Base-by-base conservation (phyloP, 2,888 invertebrate species). In the Lasius fuliginosus region DNA sequence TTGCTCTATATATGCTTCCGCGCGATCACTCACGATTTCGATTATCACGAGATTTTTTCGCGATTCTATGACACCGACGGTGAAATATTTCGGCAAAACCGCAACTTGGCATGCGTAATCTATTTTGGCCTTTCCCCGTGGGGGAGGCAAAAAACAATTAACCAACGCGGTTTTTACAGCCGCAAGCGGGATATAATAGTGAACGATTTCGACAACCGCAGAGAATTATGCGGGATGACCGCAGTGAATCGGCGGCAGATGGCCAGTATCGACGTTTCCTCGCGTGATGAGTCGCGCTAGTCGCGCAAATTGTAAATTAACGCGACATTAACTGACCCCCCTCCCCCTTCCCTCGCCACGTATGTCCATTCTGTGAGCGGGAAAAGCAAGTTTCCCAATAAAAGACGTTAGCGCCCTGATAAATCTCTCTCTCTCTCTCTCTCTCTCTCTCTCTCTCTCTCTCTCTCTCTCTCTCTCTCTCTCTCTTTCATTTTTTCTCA, bases 261-360 rank as follows among this genome's bases (percentile, higher is more conserved):
- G 90, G 91, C 82, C 84, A 85, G 84, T 91, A 90, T 90, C 88
- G 86, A 87, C 84, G 85, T 87, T 85, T 82, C 49, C 64, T 75
- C 87, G 83, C 30, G 77, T 56, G 56, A 69, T 56, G 56, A 40
- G 77, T 69, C 56, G 69, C 87, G 86, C 87, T 85, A 76, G 60
- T 81, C 60, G 79, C 79, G 86, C 87, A 90, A 90, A 93, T 92
- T 93, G 92, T 92, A 92, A 92, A 93, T 92, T 93, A 93, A 93
- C 91, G 86, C 74, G 90, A 88, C 92, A 89, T 87, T 85, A 84
- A 77, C 84, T 85, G 79, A 85, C 62, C 82, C 49, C 73, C 40
- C 36, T 6, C 12, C 36, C 40, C 42, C 40, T n/a, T 30, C 18
- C 30, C 15, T n/a, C 40, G 62, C 42, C 82, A 0, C 56, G 4